phyloP scores from a whole-genome alignment of 30 jellyfish, hydroid and myxozoan genomes.

The Haliclystus octoradiatus region DNA sequence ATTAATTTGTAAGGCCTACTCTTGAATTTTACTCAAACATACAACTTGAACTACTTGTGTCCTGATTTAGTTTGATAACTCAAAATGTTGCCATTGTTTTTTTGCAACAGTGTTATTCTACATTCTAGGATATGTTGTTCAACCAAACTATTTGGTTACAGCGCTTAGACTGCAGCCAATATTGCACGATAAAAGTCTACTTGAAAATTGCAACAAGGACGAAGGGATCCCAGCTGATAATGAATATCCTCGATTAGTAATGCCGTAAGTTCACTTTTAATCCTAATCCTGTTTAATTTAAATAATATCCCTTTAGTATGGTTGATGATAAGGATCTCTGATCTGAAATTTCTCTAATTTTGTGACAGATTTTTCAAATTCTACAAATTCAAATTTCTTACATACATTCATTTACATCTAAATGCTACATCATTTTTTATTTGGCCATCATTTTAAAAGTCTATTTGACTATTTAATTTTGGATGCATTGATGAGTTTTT shows the following conservation, averaged over 20 bases:
- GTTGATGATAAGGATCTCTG: neutral
- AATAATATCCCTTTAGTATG: neutral
- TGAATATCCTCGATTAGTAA: conserved; percentile 79
- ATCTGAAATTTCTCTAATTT: neutral
- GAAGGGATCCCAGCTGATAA: conserved; percentile 13
- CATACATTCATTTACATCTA: too few species aligned
- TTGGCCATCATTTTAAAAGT: neutral
- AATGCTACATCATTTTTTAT: neutral
- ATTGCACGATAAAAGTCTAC: conserved; percentile 77
- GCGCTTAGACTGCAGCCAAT: conserved; percentile 76
- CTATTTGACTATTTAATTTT: neutral
- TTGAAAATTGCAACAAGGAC: neutral
- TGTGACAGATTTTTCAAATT: too few species aligned
- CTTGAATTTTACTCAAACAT: too few species aligned
- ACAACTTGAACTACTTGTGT: too few species aligned
- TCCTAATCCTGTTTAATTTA: neutral
- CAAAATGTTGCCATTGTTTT: too few species aligned
- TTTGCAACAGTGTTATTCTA: too few species aligned
- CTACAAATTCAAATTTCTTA: too few species aligned
- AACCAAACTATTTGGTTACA: conserved; percentile 59
- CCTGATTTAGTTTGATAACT: too few species aligned
- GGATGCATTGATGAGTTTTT: too few species aligned
- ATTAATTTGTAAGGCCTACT: too few species aligned
- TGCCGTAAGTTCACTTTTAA: conserved; percentile 75
- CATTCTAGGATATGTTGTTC: conserved; percentile 67